Evolutionary conservation across 2,113 vertebrate species (phyloP).

Genomic region (Urocynchramus pylzowi): DNA sequence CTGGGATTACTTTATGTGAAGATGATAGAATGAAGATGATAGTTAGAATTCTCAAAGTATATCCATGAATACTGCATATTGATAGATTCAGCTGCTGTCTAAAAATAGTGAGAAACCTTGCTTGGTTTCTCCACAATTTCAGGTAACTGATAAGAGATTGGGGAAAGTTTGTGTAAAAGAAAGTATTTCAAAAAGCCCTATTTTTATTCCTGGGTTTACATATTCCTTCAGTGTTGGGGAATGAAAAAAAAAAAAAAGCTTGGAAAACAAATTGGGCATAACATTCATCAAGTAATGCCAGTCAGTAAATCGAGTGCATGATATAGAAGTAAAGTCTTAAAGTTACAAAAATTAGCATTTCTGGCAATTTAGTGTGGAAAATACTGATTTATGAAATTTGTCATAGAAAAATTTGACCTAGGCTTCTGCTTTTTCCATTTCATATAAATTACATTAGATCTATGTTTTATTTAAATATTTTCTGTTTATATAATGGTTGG

Average conservation of each 20-base stretch:
- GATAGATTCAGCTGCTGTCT: not conserved
- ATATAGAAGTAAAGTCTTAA: not conserved
- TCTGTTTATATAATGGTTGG: not conserved
- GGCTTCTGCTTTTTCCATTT: not conserved
- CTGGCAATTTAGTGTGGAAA: not conserved
- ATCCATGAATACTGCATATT: not conserved
- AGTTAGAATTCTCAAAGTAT: not conserved
- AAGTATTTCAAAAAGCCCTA: not conserved
- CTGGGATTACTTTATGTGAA: not conserved
- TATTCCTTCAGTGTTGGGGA: not conserved
- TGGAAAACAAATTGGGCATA: not conserved
- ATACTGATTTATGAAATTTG: not conserved
- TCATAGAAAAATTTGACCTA: not conserved
- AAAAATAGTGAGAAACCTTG: not conserved
- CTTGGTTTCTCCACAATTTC: not conserved
- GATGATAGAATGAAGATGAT: not conserved
- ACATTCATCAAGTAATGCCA: not conserved
- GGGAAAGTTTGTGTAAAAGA: not conserved
- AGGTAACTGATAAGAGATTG: not conserved
- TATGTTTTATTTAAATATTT: not conserved
- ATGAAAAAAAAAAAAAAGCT: not conserved
- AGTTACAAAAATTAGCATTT: not conserved
- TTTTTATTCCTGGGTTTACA: not conserved
- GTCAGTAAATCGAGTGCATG: not conserved
- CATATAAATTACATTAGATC: not conserved